Base-by-base conservation (phyloP, 2,113 vertebrate species). In the Crotalus helleri region DNA sequence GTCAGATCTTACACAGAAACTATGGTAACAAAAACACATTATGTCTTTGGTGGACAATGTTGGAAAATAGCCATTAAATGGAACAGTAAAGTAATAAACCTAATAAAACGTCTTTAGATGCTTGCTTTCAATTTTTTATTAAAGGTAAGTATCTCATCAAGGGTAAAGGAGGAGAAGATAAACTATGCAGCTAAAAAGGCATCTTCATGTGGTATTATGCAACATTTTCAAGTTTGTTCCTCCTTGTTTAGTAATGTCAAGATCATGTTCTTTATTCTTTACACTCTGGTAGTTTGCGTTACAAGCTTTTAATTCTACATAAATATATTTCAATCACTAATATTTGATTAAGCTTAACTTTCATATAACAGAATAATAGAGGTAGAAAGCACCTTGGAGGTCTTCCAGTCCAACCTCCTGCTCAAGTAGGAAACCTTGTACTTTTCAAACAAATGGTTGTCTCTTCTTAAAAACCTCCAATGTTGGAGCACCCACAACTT, bases 1-100 rank as follows among this genome's bases (percentile, higher is more conserved):
- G 97, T 98, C 98, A 98, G 97, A 97, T 97, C 97, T 98, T 97
- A 97, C 95, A 95, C 96, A 93, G 97, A 97, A 98, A 98, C 98
- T 98, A 98, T 98, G 97, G 97, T 96, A 98, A 98, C 98, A 96
- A 97, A 97, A 96, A 96, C 94, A 96, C 92, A 96, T 94, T 95
- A 96, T 94, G 97, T 96, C 94, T 98, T 94, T 96, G 69, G 96
- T 96, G 89, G 93, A 94, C 95, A 93, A 96, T 93, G 94, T 93
- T 90, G 91, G 96, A 95, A 81, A 81, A 44, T 19, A 81, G 69
- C n/a, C 54, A 93, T 96, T 94, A 96, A 95, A 95, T 96, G 97
- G 96, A 96, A 97, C 94, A 95, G 95, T 90, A 92, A 53, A 86
- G 94, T 55, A 92, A 93, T 96, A 94, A 95, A 94, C 94, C 93